Evolutionary conservation across 2,113 vertebrate species (phyloP).

Genomic region (Psettodes erumei): DNA sequence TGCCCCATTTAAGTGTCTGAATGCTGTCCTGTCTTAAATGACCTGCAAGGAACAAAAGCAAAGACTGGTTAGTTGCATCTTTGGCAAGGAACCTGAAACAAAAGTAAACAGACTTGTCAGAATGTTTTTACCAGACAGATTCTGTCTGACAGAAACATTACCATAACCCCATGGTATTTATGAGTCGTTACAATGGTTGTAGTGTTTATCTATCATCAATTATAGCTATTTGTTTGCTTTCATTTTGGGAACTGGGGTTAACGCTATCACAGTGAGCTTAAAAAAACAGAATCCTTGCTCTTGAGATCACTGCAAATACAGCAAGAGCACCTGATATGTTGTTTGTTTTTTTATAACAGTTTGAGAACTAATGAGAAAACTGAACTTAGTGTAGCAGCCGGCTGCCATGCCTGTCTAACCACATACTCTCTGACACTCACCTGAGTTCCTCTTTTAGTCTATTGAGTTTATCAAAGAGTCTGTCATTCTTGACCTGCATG

Average conservation of each 20-base stretch:
- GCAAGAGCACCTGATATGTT: not conserved
- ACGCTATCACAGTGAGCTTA: too few relatives aligned
- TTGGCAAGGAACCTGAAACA: not conserved
- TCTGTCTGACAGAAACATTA: not conserved
- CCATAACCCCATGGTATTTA: not conserved
- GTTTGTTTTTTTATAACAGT: not conserved
- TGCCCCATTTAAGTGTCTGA: conserved; percentile 4
- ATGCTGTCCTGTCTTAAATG: conserved; percentile 52
- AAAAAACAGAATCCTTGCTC: too few relatives aligned
- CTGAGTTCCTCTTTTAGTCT: conserved; percentile 76
- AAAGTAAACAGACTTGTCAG: not conserved
- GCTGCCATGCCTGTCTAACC: not conserved
- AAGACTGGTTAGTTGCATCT: conserved; percentile 1
- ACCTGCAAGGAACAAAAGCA: conserved; percentile 57
- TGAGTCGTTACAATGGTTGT: too few relatives aligned
- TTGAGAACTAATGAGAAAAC: not conserved
- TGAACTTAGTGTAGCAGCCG: not conserved
- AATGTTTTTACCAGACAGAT: too few relatives aligned
- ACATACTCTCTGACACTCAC: conserved; percentile 67
- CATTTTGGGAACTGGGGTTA: too few relatives aligned
- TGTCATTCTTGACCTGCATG: conserved; percentile 86
- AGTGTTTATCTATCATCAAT: too few relatives aligned
- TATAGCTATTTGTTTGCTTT: too few relatives aligned
- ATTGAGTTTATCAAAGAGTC: conserved; percentile 81
- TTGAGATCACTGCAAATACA: not conserved